Percentiles rank a stretch among this genome's conserved stretches.
Conservation (phyloP, 2,113 vertebrate genomes). For the Talpa occidentalis region DNA sequence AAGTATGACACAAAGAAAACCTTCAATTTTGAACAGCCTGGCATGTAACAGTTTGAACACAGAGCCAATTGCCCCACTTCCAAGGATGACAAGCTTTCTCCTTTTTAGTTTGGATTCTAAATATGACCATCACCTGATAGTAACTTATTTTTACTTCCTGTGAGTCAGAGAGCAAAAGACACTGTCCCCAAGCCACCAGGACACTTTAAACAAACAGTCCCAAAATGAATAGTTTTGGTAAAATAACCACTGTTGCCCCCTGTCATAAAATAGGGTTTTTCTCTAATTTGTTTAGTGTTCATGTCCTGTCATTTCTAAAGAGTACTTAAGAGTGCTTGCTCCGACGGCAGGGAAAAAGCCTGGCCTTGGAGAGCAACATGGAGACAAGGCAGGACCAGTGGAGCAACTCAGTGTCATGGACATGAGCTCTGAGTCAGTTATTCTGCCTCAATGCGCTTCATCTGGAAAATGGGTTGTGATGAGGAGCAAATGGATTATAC, state of each 20-base stretch:
- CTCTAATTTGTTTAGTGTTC: background rate
- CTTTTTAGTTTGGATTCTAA: constrained; percentile 66
- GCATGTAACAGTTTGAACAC: background rate
- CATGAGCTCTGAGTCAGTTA: background rate
- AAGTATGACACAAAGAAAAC: background rate
- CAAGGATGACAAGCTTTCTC: constrained; percentile 40
- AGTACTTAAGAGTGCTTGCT: background rate
- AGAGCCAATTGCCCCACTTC: background rate
- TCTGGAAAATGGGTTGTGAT: background rate
- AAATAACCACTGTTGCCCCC: constrained; percentile 59
- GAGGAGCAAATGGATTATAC: background rate
- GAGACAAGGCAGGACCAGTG: background rate
- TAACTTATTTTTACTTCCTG: constrained; percentile 74
- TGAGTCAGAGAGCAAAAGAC: constrained; percentile 77
- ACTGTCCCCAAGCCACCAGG: constrained; percentile 56
- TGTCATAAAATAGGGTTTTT: constrained; percentile 60
- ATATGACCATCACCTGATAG: constrained; percentile 64
- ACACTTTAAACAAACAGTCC: constrained; percentile 69
- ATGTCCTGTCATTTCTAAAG: constrained; percentile 58
- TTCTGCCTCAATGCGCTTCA: background rate
- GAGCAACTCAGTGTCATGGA: background rate
- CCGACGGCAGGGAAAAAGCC: background rate
- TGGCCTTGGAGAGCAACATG: background rate
- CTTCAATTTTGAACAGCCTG: background rate
- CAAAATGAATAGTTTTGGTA: constrained; percentile 70